Evolutionary conservation across 2,113 vertebrate species (phyloP), one percentile per base, ranked within the genome.

Genomic region (Dasyprocta punctata): DNA sequence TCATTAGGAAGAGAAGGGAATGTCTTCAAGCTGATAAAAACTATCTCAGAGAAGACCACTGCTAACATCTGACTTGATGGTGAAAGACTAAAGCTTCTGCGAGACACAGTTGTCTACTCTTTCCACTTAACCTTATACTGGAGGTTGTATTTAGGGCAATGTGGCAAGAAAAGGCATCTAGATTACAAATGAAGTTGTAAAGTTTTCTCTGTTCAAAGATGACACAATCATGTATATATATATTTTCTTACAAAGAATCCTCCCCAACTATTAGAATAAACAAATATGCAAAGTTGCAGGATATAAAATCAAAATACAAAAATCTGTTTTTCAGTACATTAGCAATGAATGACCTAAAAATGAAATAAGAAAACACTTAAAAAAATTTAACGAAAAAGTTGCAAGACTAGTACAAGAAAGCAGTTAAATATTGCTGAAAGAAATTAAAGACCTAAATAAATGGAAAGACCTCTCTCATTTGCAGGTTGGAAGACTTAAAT

Each of bases 381-480:
- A 90, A 73, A 89, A 38, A 17, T 88, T 77, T 95, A 88, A 80
- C 52, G 69, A 86, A 92, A 67, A 20, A 33, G 81, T 47, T 58
- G 0, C 4, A 82, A 78, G 52, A 77, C 60, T 73, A 83, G 5
- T 54, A 84, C 13, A 49, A 77, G 24, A 80, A 81, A 94, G 88
- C 41, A 12, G 26, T 5, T 61, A 89, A 78, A 75, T 33, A 87
- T 20, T 7, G 14, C 16, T 94, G 73, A 91, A 94, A n/a, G 28
- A 86, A n/a, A 77, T 86, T 33, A 85, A 88, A 86, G 56, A 77
- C 30, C 78, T 89, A 86, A 89, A 44, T 81, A 82, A 94, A 86
- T 61, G 63, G 26, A 69, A 92, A 81, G 63, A 36, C 33, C 5
- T 65, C 20, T 13, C 7, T 5, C 54, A 17, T 60, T 77, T 9